Conservation (phyloP, 1,140 invertebrate species). For the Pogonomyrmex californicus region DNA sequence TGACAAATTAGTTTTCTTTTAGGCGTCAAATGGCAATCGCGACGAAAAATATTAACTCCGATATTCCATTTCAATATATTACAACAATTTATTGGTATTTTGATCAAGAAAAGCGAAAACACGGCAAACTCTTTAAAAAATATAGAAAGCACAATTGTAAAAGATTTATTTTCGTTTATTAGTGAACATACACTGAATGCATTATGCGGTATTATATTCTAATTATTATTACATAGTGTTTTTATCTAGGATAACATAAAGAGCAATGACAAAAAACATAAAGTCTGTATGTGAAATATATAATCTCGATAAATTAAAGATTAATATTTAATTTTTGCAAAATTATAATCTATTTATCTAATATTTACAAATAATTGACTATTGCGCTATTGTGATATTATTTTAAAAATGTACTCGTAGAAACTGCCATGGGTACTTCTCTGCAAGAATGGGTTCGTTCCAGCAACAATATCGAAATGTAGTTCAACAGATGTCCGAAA, state of each 20-base stretch:
- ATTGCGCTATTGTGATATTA: neutral
- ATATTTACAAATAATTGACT: no score
- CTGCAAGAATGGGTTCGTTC: slow-evolving; percentile 88
- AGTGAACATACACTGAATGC: slow-evolving; percentile 89
- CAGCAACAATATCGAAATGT: slow-evolving; percentile 89
- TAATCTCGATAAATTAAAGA: neutral
- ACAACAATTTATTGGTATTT: slow-evolving; percentile 89
- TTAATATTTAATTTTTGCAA: neutral
- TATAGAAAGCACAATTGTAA: slow-evolving; percentile 68
- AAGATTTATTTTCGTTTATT: slow-evolving; percentile 90
- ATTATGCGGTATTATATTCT: slow-evolving; percentile 79
- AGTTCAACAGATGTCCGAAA: slow-evolving; percentile 33
- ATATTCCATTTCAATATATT: slow-evolving; percentile 97
- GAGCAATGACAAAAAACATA: neutral
- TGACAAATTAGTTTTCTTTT: neutral
- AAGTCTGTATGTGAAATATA: neutral
- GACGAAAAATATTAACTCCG: slow-evolving; percentile 94
- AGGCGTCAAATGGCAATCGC: slow-evolving; percentile 93
- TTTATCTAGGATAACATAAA: no score
- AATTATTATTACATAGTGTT: no score
- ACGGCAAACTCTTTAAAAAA: slow-evolving; percentile 60
- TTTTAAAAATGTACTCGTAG: slow-evolving; percentile 82
- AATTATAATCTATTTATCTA: neutral
- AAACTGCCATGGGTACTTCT: slow-evolving; percentile 93
- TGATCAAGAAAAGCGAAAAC: slow-evolving; percentile 71